phyloP scores from a whole-genome alignment of 2,113 vertebrate species.

The Alosa alosa region DNA sequence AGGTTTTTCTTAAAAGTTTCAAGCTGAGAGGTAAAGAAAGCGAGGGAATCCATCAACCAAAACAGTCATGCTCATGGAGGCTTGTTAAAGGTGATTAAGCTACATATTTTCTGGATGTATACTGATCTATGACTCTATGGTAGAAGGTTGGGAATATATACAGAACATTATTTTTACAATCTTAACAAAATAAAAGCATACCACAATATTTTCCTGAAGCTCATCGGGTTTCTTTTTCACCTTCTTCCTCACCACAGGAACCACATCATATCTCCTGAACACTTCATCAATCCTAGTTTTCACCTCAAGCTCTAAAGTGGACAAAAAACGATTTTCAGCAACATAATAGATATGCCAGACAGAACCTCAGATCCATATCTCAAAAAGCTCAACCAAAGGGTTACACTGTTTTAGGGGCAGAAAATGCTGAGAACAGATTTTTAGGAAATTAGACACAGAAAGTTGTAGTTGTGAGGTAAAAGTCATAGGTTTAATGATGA shows the following conservation, averaged over 20 bases:
- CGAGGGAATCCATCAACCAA: neutral
- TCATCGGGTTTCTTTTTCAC: conserved; percentile 68
- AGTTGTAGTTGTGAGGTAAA: too few relatives aligned
- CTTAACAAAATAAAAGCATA: conserved; percentile 61
- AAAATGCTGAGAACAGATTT: too few relatives aligned
- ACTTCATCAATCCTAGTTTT: conserved; percentile 86
- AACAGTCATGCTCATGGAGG: neutral
- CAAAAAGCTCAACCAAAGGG: too few relatives aligned
- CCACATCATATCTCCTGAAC: conserved; percentile 74
- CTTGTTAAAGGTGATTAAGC: neutral
- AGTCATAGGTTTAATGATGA: too few relatives aligned
- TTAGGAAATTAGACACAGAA: too few relatives aligned
- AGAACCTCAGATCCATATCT: conserved; percentile 21
- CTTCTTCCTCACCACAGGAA: conserved; percentile 71
- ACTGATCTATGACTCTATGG: too few relatives aligned
- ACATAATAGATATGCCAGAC: conserved; percentile 70
- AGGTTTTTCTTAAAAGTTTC: conserved; percentile 75
- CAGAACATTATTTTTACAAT: neutral
- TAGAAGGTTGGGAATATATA: neutral
- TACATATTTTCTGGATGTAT: neutral
- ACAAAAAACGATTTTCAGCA: neutral
- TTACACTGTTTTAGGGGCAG: too few relatives aligned
- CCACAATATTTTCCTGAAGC: conserved; percentile 76
- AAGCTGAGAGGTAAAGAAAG: conserved; percentile 70
- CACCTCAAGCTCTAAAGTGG: conserved; percentile 71